phyloP scores from a whole-genome alignment of 2,797 vertebrate species.

The Poliocrania exsul region DNA sequence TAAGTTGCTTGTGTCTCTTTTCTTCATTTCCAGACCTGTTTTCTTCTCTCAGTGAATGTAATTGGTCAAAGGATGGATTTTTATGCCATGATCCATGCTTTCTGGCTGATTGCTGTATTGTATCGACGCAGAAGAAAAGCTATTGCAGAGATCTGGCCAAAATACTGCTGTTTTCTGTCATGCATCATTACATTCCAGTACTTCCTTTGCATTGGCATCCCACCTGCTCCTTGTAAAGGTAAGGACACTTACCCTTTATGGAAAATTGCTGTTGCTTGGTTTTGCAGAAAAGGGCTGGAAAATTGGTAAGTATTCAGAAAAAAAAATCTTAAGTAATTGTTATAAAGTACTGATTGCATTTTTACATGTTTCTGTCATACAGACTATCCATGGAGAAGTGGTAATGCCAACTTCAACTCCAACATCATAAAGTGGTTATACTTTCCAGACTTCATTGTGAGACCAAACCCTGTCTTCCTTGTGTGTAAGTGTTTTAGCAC shows the following conservation, averaged over 20 bases:
- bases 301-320: background rate
- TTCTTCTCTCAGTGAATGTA: slow-evolving; percentile 93
- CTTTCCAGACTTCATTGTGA: slow-evolving; percentile 90
- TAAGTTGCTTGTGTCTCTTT: background rate
- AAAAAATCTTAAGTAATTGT: background rate
- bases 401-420: slow-evolving; percentile 81
- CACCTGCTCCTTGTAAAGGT: slow-evolving; percentile 95
- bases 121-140: slow-evolving; percentile 94
- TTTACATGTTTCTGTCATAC: slow-evolving; percentile 37
- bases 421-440: slow-evolving; percentile 98
- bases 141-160: slow-evolving; percentile 97
- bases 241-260: background rate
- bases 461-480: slow-evolving; percentile 89
- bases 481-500: slow-evolving; percentile 85
- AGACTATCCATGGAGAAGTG: slow-evolving; percentile 97
- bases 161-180: slow-evolving; percentile 96
- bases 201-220: slow-evolving; percentile 94
- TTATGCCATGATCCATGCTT: slow-evolving; percentile 94
- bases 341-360: background rate
- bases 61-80: slow-evolving; percentile 99
- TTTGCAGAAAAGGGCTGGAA: background rate
- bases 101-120: slow-evolving; percentile 90
- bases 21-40: slow-evolving; percentile 85
- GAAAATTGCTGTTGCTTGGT: background rate
- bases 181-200: slow-evolving; percentile 95